Percentiles rank a stretch among this genome's conserved stretches.
phyloP scores from a whole-genome alignment of 2,797 vertebrate genomes.

The Sebastes itinus region DNA sequence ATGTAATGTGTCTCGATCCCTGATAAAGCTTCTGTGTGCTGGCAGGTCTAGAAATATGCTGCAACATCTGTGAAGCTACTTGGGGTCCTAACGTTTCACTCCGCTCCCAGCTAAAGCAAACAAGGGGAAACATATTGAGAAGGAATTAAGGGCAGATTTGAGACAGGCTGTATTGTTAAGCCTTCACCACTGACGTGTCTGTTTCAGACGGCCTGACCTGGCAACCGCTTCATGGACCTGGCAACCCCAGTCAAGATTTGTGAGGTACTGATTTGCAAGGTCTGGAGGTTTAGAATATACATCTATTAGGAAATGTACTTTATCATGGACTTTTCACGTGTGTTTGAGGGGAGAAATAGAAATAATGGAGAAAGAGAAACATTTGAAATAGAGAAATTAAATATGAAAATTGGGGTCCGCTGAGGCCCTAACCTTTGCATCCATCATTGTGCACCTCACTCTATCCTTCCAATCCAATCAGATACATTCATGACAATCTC shows the following conservation, averaged over 20 bases:
- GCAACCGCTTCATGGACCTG: constrained; percentile 57
- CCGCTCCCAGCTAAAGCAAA: constrained; percentile 76
- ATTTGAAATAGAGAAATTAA: background rate
- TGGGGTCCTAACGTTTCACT: constrained; percentile 66
- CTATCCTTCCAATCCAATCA: background rate
- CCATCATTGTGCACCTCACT: background rate
- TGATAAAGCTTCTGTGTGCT: constrained; percentile 62
- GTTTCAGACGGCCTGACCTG: constrained; percentile 75
- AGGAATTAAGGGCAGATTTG: constrained; percentile 80
- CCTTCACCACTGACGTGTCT: constrained; percentile 71
- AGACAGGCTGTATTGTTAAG: constrained; percentile 78
- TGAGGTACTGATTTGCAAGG: constrained; percentile 29
- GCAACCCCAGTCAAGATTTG: constrained; percentile 47
- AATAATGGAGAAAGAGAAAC: background rate
- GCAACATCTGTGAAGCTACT: constrained; percentile 84
- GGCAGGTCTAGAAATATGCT: constrained; percentile 70
- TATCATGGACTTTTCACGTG: background rate
- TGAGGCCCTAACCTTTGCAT: constrained; percentile 11
- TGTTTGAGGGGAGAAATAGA: background rate
- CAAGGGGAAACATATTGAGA: constrained; percentile 81
- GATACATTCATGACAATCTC: background rate
- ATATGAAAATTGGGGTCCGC: background rate
- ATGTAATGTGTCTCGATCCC: constrained; percentile 68
- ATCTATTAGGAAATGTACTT: constrained; percentile 2
- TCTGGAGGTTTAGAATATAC: constrained; percentile 32